Conservation (phyloP, 1,140 invertebrate genomes). For the Listronotus oregonensis region DNA sequence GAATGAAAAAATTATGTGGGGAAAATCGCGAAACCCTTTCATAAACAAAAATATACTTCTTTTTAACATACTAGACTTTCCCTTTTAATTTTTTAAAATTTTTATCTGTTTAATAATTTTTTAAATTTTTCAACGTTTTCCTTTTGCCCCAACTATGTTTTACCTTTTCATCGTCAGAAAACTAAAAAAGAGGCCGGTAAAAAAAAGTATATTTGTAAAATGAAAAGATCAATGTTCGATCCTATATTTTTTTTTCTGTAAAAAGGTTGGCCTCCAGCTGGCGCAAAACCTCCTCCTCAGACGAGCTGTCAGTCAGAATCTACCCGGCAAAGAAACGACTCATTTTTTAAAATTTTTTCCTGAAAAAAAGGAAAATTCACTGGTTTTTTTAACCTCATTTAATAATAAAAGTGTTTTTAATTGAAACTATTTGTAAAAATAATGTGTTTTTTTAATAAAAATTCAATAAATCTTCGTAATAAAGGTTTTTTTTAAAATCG, state of each 20-base stretch:
- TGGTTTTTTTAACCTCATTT: no score
- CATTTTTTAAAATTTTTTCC: slow-evolving; percentile 59
- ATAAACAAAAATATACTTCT: slow-evolving; percentile 65
- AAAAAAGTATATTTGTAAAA: background rate
- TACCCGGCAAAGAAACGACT: slow-evolving; percentile 87
- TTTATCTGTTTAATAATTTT: slow-evolving; percentile 90
- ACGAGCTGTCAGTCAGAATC: slow-evolving; percentile 87
- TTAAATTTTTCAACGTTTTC: slow-evolving; percentile 96
- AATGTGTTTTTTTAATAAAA: no score
- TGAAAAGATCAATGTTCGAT: background rate
- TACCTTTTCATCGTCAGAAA: slow-evolving; percentile 96
- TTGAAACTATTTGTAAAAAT: no score
- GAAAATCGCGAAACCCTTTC: no score
- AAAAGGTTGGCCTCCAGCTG: slow-evolving; percentile 61
- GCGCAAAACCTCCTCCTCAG: slow-evolving; percentile 78
- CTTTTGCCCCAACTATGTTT: slow-evolving; percentile 95
- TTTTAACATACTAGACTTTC: slow-evolving; percentile 91
- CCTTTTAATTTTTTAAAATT: slow-evolving; percentile 99
- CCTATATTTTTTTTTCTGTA: slow-evolving; percentile 60
- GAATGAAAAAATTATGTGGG: background rate
- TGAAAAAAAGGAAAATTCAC: no score
- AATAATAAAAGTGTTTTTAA: no score
- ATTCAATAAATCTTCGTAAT: no score
- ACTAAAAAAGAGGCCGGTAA: slow-evolving; percentile 63
- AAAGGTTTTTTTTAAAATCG: no score